Evolutionary conservation across 2,888 invertebrate species (phyloP).

Genomic region (Orgyia antiqua): DNA sequence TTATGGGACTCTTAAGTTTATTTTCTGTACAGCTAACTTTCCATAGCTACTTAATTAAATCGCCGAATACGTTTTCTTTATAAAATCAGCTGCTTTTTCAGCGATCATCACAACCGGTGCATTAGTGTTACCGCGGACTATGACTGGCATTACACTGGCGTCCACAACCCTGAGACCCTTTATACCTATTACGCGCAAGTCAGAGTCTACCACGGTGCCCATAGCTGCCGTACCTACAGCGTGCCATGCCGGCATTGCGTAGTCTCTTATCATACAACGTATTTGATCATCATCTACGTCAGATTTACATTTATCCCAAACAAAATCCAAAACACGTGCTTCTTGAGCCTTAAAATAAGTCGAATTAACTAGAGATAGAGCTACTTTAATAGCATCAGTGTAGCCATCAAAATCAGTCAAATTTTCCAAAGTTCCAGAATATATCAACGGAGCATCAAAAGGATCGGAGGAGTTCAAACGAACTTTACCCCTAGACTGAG

Average conservation of each 20-base stretch:
- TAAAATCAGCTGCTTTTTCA: constrained; percentile 52
- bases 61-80: too few species aligned
- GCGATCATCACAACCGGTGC: constrained; percentile 64
- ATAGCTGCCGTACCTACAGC: constrained; percentile 57
- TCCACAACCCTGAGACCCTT: too few species aligned
- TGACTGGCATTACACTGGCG: constrained; percentile 57
- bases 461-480: constrained; percentile 38
- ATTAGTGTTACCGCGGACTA: constrained; percentile 58
- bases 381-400: constrained; percentile 39
- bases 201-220: constrained; percentile 48
- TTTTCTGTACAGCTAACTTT: too few species aligned
- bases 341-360: constrained; percentile 40
- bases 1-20: too few species aligned
- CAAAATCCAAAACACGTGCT: constrained; percentile 40
- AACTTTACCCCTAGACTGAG: constrained; percentile 52
- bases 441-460: constrained; percentile 43
- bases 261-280: constrained; percentile 54
- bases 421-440: constrained; percentile 48
- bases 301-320: constrained; percentile 38
- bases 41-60: too few species aligned
- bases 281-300: constrained; percentile 41
- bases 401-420: constrained; percentile 39
- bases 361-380: constrained; percentile 39
- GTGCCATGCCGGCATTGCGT: constrained; percentile 60
- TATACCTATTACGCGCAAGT: constrained; percentile 42